A percentile compares a stretch with the other conserved stretches of the same genome.
Evolutionary conservation across 2,797 vertebrate genomes (phyloP).

Genomic region (Clarias pachynema): DNA sequence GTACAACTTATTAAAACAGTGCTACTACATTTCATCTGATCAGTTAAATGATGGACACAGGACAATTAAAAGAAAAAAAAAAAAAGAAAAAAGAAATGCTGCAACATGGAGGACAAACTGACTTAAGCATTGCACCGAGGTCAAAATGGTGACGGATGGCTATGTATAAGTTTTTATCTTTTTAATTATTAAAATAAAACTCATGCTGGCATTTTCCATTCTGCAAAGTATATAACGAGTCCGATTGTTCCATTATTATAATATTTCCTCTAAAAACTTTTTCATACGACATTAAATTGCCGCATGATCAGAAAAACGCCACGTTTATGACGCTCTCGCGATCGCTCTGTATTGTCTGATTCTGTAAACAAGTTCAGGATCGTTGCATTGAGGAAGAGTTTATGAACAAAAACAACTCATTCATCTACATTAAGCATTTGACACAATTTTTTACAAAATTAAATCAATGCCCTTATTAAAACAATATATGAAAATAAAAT

Average conservation of each 20-base stretch:
- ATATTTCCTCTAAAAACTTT: neutral
- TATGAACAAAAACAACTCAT: neutral
- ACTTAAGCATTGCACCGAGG: neutral
- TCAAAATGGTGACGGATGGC: neutral
- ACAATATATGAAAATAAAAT: neutral
- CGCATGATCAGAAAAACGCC: neutral
- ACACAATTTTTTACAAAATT: too few species aligned
- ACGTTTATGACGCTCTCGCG: neutral
- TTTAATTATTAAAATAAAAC: neutral
- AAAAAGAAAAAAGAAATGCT: neutral
- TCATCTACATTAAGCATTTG: neutral
- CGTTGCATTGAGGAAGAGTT: slow-evolving; percentile 15
- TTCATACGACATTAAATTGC: neutral
- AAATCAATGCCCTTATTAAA: neutral
- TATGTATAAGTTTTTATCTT: neutral
- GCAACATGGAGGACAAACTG: neutral
- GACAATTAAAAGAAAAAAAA: too few species aligned
- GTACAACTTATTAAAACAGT: slow-evolving; percentile 17
- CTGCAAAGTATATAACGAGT: neutral
- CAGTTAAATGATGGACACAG: slow-evolving; percentile 7
- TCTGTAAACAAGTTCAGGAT: slow-evolving; percentile 41
- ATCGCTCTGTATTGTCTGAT: neutral
- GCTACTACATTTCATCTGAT: neutral
- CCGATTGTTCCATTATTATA: neutral
- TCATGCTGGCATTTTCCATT: neutral